Percentiles rank a stretch among this genome's conserved stretches.
Conservation (phyloP, 2,888 invertebrate genomes). For the Epinotia brunnichana region DNA sequence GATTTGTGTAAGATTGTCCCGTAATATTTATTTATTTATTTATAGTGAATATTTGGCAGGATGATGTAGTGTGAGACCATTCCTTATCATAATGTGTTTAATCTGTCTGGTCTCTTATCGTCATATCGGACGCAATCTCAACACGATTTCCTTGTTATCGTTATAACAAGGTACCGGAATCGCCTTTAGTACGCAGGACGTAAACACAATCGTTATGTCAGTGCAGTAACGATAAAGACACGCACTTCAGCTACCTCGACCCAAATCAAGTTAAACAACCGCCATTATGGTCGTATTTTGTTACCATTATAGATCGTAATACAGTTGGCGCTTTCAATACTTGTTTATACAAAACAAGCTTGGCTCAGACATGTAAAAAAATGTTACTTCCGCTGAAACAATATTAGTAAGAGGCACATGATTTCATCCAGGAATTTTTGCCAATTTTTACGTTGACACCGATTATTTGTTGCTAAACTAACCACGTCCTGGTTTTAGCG, state of each 20-base stretch:
- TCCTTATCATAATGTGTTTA: background rate
- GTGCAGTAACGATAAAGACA: slow-evolving; percentile 21
- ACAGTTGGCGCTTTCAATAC: slow-evolving; percentile 13
- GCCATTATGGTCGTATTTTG: slow-evolving; percentile 28
- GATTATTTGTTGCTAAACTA: slow-evolving; percentile 38
- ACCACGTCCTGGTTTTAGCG: slow-evolving; percentile 26
- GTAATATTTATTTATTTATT: too few relatives aligned
- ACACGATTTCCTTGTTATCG: slow-evolving; percentile 26
- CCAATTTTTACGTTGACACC: slow-evolving; percentile 40
- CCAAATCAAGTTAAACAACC: slow-evolving; percentile 34
- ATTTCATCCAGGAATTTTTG: slow-evolving; percentile 27
- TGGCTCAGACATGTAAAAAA: slow-evolving; percentile 2
- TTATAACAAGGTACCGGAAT: slow-evolving; percentile 7
- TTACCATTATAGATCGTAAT: slow-evolving; percentile 13
- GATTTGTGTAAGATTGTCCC: too few relatives aligned
- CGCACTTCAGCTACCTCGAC: slow-evolving; percentile 27
- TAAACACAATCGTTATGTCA: slow-evolving; percentile 12
- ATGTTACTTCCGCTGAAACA: slow-evolving; percentile 12
- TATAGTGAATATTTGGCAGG: background rate
- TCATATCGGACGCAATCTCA: slow-evolving; percentile 16
- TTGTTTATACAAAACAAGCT: background rate
- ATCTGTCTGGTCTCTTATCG: slow-evolving; percentile 11
- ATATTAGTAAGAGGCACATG: slow-evolving; percentile 10
- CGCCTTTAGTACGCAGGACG: background rate
- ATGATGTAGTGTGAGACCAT: background rate